A percentile compares a stretch with the other conserved stretches of the same genome.
Evolutionary conservation across 2,113 vertebrate species (phyloP).

Genomic region (Actinemys pallida): DNA sequence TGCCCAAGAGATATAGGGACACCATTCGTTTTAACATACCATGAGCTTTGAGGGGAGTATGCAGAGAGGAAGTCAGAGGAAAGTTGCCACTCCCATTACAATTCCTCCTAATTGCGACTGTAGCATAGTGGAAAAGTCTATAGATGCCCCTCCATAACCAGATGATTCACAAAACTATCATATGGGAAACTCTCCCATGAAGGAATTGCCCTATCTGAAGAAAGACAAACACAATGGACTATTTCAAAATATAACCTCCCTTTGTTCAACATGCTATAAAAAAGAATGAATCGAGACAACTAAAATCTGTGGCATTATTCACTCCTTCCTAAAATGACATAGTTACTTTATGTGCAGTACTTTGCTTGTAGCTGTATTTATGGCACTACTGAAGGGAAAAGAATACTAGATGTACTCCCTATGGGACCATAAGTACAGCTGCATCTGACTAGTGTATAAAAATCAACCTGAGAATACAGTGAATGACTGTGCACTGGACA

Average conservation of each 20-base stretch:
- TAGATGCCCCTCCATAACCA: background rate
- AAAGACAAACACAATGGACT: slow-evolving; percentile 45
- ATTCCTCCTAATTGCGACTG: background rate
- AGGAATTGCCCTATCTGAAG: slow-evolving; percentile 11
- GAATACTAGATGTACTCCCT: slow-evolving; percentile 54
- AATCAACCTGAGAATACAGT: slow-evolving; percentile 37
- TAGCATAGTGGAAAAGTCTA: background rate
- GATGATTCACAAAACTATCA: background rate
- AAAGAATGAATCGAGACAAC: slow-evolving; percentile 30
- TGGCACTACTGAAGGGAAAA: slow-evolving; percentile 53
- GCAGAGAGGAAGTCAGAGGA: background rate
- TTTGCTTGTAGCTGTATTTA: slow-evolving; percentile 72
- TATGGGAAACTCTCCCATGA: background rate
- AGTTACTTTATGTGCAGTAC: slow-evolving; percentile 54
- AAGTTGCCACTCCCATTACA: background rate
- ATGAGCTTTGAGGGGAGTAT: background rate
- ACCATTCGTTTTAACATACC: background rate
- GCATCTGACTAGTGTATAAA: slow-evolving; percentile 19
- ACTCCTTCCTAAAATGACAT: slow-evolving; percentile 47
- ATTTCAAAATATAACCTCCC: background rate
- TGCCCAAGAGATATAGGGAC: background rate
- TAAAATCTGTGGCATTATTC: slow-evolving; percentile 53
- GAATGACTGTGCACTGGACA: background rate
- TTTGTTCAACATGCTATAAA: slow-evolving; percentile 45
- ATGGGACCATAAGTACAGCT: slow-evolving; percentile 50